phyloP scores from a whole-genome alignment of 2,888 invertebrate genomes.

The Laspeyria flexula region DNA sequence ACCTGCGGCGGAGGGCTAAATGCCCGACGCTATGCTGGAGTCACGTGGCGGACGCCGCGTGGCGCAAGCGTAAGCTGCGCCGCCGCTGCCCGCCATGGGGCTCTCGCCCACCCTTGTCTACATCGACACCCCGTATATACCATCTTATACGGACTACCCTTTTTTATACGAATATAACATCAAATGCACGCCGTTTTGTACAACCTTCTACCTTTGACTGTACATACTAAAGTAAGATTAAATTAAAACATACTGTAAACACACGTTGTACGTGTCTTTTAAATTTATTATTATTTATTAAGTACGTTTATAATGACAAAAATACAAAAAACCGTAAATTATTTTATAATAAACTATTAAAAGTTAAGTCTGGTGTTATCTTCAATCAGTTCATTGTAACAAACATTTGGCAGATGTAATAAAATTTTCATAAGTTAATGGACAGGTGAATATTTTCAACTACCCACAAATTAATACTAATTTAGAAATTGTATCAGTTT shows the following conservation, averaged over 20 bases:
- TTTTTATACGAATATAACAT: conserved; percentile 78
- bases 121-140: conserved; percentile 63
- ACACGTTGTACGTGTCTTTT: conserved; percentile 84
- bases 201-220: conserved; percentile 78
- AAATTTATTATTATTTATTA: conserved; percentile 79
- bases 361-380: conserved; percentile 71
- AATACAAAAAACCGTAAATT: conserved; percentile 76
- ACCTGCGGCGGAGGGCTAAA: conserved; percentile 73
- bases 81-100: conserved; percentile 28
- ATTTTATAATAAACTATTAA: conserved; percentile 85
- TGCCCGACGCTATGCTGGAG: conserved; percentile 39
- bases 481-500: not conserved
- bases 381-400: conserved; percentile 54
- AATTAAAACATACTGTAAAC: conserved; percentile 81
- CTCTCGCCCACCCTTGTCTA: conserved; percentile 45
- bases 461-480: not conserved
- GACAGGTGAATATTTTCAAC: conserved; percentile 9
- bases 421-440: conserved; percentile 19
- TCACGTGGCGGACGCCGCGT: conserved; percentile 28
- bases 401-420: conserved; percentile 27
- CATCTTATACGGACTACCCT: conserved; percentile 79
- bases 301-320: conserved; percentile 83
- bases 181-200: conserved; percentile 69
- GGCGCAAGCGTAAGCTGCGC: conserved; percentile 43
- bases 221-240: conserved; percentile 85